These are phyloP conservation scores for Macrosteles quadrilineatus DNA, from an alignment of 1,140 invertebrate species.

Conservation along the genomic window DNA sequence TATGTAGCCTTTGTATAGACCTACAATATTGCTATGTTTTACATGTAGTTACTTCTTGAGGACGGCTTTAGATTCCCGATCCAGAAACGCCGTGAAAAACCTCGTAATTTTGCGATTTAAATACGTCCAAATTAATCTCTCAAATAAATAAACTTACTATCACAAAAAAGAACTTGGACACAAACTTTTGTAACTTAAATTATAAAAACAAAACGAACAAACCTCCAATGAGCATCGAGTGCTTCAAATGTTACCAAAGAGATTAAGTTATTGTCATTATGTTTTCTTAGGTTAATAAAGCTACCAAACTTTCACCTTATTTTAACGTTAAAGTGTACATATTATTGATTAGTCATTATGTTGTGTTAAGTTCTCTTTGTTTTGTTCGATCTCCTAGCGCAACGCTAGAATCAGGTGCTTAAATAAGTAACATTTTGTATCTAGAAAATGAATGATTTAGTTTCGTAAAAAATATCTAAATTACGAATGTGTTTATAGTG, in stretches of 20 bases:
- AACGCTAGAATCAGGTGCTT: conserved; percentile 6
- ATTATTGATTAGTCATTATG: not conserved
- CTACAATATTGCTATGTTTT: no score
- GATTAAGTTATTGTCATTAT: not conserved
- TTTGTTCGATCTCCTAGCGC: not conserved
- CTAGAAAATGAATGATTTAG: not conserved
- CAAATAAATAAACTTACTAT: no score
- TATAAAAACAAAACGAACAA: no score
- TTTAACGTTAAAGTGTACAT: not conserved
- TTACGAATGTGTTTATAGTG: not conserved
- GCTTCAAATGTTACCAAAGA: not conserved
- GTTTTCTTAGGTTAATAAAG: not conserved
- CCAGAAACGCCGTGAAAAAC: no score
- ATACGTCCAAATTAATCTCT: no score
- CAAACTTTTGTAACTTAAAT: no score
- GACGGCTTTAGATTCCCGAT: no score
- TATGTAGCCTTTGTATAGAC: no score
- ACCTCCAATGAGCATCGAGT: no score
- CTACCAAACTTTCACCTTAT: not conserved
- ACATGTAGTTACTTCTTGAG: no score
- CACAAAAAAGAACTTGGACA: no score
- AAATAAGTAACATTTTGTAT: not conserved
- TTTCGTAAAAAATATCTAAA: not conserved
- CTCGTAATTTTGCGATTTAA: no score
- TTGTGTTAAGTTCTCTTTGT: not conserved